A percentile compares a stretch with the other conserved stretches of the same genome.
These are phyloP conservation scores for Podarcis raffonei DNA, from an alignment of 2,113 vertebrate species.

Conservation along the genomic window DNA sequence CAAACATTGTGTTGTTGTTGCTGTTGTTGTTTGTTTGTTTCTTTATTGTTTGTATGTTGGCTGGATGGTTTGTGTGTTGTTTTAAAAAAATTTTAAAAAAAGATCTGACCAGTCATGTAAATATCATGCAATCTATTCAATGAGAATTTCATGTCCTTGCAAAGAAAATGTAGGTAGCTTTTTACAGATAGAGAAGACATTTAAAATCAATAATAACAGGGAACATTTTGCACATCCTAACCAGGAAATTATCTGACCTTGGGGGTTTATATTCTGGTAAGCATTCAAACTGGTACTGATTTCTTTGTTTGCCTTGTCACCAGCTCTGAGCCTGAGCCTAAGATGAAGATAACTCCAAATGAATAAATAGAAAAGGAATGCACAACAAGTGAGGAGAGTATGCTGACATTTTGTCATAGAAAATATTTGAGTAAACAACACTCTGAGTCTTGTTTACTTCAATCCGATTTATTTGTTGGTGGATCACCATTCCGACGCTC, in stretches of 20 bases:
- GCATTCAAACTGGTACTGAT: neutral
- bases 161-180: too few relatives aligned
- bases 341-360: neutral
- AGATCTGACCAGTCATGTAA: neutral
- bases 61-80: too few relatives aligned
- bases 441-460: neutral
- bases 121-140: neutral
- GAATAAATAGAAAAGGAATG: neutral
- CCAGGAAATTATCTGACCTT: neutral
- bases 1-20: too few relatives aligned
- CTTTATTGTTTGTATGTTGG: too few relatives aligned
- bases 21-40: too few relatives aligned
- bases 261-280: neutral
- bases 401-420: neutral
- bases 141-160: neutral
- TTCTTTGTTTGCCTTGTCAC: neutral
- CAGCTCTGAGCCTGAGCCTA: too few relatives aligned
- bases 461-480: neutral
- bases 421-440: neutral
- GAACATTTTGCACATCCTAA: neutral
- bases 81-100: neutral
- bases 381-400: neutral
- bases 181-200: too few relatives aligned
- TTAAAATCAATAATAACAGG: too few relatives aligned
- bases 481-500: fast-evolving